Conservation (phyloP, 2,797 vertebrate species). For the Serranus cabrilla region DNA sequence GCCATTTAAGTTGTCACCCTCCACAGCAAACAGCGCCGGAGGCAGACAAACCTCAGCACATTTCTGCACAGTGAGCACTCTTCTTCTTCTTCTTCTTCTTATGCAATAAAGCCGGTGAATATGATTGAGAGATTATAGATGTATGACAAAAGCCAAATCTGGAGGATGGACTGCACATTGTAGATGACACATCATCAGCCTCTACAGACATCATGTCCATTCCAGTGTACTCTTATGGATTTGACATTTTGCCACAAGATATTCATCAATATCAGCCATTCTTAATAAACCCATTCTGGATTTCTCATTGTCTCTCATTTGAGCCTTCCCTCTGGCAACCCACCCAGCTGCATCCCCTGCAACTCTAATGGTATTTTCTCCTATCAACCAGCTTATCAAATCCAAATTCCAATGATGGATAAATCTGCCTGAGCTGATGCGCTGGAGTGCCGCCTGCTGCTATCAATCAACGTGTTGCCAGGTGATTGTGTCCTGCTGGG, state of each 20-base stretch:
- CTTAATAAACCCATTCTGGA: conserved; percentile 74
- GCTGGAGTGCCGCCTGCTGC: conserved; percentile 63
- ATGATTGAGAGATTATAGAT: conserved; percentile 67
- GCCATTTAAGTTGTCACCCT: conserved; percentile 84
- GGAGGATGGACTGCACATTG: conserved; percentile 37
- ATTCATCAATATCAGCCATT: conserved; percentile 73
- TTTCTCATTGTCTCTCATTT: conserved; percentile 72
- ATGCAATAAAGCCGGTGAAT: conserved; percentile 44
- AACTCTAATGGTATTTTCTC: conserved; percentile 75
- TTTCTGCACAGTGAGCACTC: conserved; percentile 58
- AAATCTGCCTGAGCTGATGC: conserved; percentile 77
- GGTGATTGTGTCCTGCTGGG: conserved; percentile 76
- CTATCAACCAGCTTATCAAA: conserved; percentile 79
- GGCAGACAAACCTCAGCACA: conserved; percentile 69
- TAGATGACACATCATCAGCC: conserved; percentile 30
- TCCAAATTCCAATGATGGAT: conserved; percentile 83
- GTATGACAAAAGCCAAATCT: conserved; percentile 44
- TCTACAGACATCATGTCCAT: conserved; percentile 44
- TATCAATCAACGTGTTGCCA: conserved; percentile 80
- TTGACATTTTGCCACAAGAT: conserved; percentile 47
- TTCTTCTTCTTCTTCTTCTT: conserved; percentile 42
- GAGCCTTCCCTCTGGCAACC: conserved; percentile 41
- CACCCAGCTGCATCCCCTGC: conserved; percentile 63
- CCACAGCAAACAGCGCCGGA: conserved; percentile 75
- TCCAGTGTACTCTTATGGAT: conserved; percentile 22